Evolutionary conservation across 2,113 vertebrate species (phyloP), one percentile per base, ranked within the genome.

Genomic region (Otolemur garnettii): DNA sequence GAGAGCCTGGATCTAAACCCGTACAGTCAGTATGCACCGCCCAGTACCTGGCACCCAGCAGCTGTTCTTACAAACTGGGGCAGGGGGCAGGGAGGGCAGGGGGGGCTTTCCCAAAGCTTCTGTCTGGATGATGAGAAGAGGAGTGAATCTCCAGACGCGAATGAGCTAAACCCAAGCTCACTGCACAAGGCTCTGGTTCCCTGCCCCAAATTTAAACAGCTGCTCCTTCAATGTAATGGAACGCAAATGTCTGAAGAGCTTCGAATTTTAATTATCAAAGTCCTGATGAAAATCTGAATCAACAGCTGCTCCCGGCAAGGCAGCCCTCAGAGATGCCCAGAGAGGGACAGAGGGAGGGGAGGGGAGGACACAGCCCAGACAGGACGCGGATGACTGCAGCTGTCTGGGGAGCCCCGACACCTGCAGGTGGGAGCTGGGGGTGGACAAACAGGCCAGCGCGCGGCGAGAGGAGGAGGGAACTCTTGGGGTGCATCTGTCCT

Each of bases 221-320:
- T 97, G 91, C 30, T 90, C 38, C 57, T 77, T 93, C 88, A 86
- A 55, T 35, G 97, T 87, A 83, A 96, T 74, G 87, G 97, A 97
- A 98, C 95, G 28, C 87, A 87, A 97, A 97, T 80, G 97, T 90
- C 95, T 95, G 93, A 97, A 97, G 93, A 98, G 90, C 69, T 87
- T 96, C 59, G 17, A 96, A 96, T 96, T 97, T 97, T 95, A 98
- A 98, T 97, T 80, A 98, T 88, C 91, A 96, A 96, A 97, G 91
- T 87, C 95, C 95, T 97, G 95, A 97, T 97, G 96, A 98, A 97
- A 98, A 94, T 95, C 97, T 24, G 97, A 97, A 96, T 91, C 96
- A 97, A 97, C 98, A 98, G 98, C 97, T 98, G 97, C 97, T 97
- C 96, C 71, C 95, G 7, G 96, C 57, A 84, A 93, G 97, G 90